Base-by-base conservation (phyloP, 2,113 vertebrate species). In the Cyprinodon variegatus region DNA sequence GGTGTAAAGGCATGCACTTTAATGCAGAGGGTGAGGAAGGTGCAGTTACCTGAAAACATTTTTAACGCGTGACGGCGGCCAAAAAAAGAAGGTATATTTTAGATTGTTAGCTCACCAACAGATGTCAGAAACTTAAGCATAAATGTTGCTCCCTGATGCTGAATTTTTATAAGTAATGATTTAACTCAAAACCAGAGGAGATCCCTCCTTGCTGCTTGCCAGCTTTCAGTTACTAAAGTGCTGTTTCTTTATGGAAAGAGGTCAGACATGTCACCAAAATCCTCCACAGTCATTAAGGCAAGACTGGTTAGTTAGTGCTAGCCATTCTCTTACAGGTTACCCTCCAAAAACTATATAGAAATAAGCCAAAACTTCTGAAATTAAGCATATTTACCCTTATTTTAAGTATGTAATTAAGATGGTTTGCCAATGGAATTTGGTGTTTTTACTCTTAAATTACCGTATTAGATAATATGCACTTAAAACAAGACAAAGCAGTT, bases 1-100 rank as follows among this genome's bases (percentile, higher is more conserved):
- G 85, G 81, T 63, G 74, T 60, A 61, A n/a, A 15, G 61, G 45
- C 22, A 61, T 22, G 72, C 61, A 20, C 57, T 22, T 68, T 39
- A 61, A 57, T 14, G 17, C 7, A 2, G 50, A 1, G 50, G 50
- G 50, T 57, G 50, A 57, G 50, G n/a, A 15, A 20, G 50, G 17
- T n/a, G 17, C 5, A 6, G 50, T 40, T 40, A 40, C 5, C 39
- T 36, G 11, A 64, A 40, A 64, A 64, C 62, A 64, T 64, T 64
- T 39, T 14, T 37, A 39, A 11, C n/a, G 15, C n/a, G 5, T 14
- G 10, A 41, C 43, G 20, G 39, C 17, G 11, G 39, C 38, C 38
- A 17, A 40, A 38, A 46, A 22, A n/a, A 29, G 41, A 29, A 0
- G 7, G 41, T 9, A 29, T 45, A 29, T 46, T 29, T 66, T 29